A percentile compares a stretch with the other conserved stretches of the same genome.
These are phyloP conservation scores for Chaetorhynchus papuensis DNA, from an alignment of 2,113 vertebrate genomes.

Conservation along the genomic window DNA sequence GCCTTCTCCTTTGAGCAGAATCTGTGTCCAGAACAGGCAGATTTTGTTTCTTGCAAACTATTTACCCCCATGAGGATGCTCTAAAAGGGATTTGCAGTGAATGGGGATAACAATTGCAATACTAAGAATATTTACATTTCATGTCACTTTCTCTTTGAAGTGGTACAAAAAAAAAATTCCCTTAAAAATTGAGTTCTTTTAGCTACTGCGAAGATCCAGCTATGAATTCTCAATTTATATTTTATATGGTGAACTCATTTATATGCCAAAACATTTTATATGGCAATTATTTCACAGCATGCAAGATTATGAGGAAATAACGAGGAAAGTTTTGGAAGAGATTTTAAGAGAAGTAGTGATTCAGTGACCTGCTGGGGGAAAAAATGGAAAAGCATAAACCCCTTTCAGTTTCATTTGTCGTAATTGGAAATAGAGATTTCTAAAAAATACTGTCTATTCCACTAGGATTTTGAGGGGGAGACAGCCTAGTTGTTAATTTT, in stretches of 20 bases:
- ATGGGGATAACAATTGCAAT: not conserved
- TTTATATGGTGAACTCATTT: not conserved
- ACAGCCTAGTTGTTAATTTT: not conserved
- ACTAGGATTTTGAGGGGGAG: not conserved
- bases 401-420: not conserved
- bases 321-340: not conserved
- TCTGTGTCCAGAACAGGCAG: not conserved
- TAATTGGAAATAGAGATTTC: not conserved
- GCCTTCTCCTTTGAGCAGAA: not conserved
- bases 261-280: not conserved
- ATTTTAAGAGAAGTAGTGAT: not conserved
- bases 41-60: not conserved
- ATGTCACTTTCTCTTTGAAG: not conserved
- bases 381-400: not conserved
- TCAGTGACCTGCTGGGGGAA: not conserved
- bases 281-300: not conserved
- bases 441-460: not conserved
- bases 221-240: not conserved
- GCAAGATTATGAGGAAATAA: constrained; percentile 4
- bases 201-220: not conserved
- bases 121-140: not conserved
- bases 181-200: not conserved
- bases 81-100: not conserved
- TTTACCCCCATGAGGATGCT: not conserved
- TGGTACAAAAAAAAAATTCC: not conserved